These are phyloP conservation scores for Sebastes schlegelii DNA, from an alignment of 2,113 vertebrate species.

Conservation along the genomic window DNA sequence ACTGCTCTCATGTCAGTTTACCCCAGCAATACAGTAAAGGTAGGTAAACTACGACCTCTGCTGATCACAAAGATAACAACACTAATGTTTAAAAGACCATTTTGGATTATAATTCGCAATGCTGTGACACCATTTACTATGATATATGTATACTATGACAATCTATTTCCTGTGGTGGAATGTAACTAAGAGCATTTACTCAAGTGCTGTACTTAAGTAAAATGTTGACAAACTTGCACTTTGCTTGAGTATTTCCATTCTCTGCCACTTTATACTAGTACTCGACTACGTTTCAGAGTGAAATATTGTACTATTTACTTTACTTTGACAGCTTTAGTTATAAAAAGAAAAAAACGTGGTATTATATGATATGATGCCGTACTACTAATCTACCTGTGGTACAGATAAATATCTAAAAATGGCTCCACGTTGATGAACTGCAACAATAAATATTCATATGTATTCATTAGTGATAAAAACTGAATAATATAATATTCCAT, in stretches of 20 bases:
- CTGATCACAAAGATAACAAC: conserved; percentile 40
- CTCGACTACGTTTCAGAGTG: too few relatives aligned
- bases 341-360: too few relatives aligned
- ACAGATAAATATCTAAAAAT: not conserved
- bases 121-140: not conserved
- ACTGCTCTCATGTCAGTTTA: not conserved
- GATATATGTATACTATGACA: not conserved
- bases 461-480: too few relatives aligned
- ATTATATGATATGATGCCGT: not conserved
- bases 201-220: not conserved
- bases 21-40: not conserved
- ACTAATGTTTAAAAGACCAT: not conserved
- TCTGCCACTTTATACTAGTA: too few relatives aligned
- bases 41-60: conserved; percentile 53
- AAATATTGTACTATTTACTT: too few relatives aligned
- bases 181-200: not conserved
- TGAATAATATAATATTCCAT: too few relatives aligned
- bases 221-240: not conserved
- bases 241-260: too few relatives aligned
- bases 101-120: not conserved
- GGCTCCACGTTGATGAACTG: not conserved
- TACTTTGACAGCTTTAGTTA: not conserved
- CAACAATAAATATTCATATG: not conserved
- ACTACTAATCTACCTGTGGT: not conserved
- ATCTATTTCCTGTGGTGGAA: not conserved